A percentile compares a stretch with the other conserved stretches of the same genome.
These are phyloP conservation scores for Hydrolagus affinis DNA, from an alignment of 2,113 vertebrate species.

Conservation along the genomic window DNA sequence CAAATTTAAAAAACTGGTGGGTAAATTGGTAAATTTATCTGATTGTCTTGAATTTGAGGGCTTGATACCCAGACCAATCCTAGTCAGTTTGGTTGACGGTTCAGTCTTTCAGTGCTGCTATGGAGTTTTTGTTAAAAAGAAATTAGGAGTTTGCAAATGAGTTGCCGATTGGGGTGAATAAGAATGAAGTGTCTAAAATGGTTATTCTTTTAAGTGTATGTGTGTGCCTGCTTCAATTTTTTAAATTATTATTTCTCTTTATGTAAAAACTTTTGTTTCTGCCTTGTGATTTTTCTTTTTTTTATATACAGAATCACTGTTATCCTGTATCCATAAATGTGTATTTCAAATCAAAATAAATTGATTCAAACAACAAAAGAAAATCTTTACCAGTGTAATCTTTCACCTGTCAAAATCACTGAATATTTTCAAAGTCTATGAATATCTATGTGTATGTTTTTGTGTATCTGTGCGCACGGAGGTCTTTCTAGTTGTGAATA, in stretches of 20 bases:
- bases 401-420: no score
- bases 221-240: conserved; percentile 14
- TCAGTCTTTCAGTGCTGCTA: conserved; percentile 20
- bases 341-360: conserved; percentile 4
- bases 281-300: conserved; percentile 11
- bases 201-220: conserved; percentile 8
- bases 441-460: no score
- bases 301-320: neutral
- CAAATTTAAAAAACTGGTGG: no score
- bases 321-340: conserved; percentile 12
- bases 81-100: neutral
- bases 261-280: neutral
- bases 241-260: conserved; percentile 22
- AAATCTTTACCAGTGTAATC: neutral
- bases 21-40: no score
- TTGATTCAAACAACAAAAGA: neutral
- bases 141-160: neutral
- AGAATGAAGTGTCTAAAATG: neutral
- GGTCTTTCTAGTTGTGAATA: no score
- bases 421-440: no score
- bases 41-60: no score
- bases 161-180: neutral
- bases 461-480: no score
- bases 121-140: neutral
- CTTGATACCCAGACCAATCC: no score